A percentile compares a stretch with the other conserved stretches of the same genome.
Conservation (phyloP, 1,140 invertebrate species). For the Leptinotarsa lineolata region DNA sequence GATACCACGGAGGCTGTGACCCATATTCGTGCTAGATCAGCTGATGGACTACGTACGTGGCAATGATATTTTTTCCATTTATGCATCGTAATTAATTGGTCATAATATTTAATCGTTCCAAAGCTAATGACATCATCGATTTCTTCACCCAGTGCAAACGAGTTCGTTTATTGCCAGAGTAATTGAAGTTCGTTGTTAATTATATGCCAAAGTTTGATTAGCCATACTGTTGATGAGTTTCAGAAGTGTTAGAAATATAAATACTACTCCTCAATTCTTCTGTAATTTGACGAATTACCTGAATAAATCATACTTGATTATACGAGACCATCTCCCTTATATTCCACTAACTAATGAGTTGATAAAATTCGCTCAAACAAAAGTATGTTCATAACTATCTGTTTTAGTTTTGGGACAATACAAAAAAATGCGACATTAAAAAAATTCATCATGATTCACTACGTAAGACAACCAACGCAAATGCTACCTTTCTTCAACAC, state of each 20-base stretch:
- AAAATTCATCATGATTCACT: too few relatives aligned
- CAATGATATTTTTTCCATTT: slow-evolving; percentile 1
- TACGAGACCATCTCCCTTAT: too few relatives aligned
- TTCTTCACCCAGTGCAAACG: not conserved
- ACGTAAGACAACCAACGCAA: too few relatives aligned
- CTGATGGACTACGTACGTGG: not conserved
- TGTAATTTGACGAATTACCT: too few relatives aligned
- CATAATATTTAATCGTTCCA: not conserved
- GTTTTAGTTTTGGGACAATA: too few relatives aligned
- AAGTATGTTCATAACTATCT: too few relatives aligned
- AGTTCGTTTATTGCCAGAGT: not conserved
- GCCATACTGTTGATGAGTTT: too few relatives aligned
- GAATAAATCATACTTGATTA: too few relatives aligned
- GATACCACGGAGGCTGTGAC: not conserved
- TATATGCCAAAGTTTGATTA: not conserved
- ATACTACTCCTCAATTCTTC: not conserved
- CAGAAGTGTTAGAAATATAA: not conserved
- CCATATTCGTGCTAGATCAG: slow-evolving; percentile 7
- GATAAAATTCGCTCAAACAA: too few relatives aligned
- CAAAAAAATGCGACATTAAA: too few relatives aligned
- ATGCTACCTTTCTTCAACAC: too few relatives aligned
- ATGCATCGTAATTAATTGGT: not conserved
- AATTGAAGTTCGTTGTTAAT: not conserved
- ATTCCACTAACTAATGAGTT: too few relatives aligned
- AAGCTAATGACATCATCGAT: not conserved